Percentiles rank a stretch among this genome's conserved stretches.
Evolutionary conservation across 2,113 vertebrate genomes (phyloP).

Genomic region (Gallinago undulata): DNA sequence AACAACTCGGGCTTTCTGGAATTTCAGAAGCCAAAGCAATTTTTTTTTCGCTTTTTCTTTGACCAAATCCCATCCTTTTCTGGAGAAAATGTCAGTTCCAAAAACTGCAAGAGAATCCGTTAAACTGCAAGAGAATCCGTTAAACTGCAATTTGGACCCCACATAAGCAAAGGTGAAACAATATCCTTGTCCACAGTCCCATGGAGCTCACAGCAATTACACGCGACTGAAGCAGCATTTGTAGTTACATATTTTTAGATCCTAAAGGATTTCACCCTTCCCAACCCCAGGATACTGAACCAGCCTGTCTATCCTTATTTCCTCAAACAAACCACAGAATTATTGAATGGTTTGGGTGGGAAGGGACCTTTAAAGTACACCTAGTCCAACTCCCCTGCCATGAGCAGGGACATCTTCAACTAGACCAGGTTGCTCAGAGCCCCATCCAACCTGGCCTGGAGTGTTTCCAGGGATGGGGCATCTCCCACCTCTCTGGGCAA

Average conservation of each 20-base stretch:
- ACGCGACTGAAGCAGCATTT: not conserved
- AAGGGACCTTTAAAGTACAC: not conserved
- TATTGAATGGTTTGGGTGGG: not conserved
- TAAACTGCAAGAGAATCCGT: not conserved
- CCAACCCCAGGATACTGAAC: not conserved
- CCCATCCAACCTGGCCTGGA: rapidly evolving
- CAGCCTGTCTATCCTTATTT: not conserved
- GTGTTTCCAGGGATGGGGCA: not conserved
- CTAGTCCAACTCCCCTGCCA: rapidly evolving
- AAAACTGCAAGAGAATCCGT: not conserved
- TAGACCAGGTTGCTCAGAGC: not conserved
- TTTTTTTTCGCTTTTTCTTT: not conserved
- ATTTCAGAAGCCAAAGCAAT: not conserved
- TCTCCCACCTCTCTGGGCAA: not conserved
- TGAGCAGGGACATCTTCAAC: not conserved
- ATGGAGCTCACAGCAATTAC: not conserved
- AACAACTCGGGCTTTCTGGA: not conserved
- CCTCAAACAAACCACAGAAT: not conserved
- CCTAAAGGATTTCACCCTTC: not conserved
- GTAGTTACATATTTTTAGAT: not conserved
- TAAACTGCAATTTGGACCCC: not conserved
- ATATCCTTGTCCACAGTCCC: not conserved
- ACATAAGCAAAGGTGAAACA: not conserved
- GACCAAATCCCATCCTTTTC: not conserved
- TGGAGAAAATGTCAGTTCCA: not conserved